A percentile compares a stretch with the other conserved stretches of the same genome.
phyloP scores from a whole-genome alignment of 2,113 vertebrate genomes.

The Malurus alboscapulatus region DNA sequence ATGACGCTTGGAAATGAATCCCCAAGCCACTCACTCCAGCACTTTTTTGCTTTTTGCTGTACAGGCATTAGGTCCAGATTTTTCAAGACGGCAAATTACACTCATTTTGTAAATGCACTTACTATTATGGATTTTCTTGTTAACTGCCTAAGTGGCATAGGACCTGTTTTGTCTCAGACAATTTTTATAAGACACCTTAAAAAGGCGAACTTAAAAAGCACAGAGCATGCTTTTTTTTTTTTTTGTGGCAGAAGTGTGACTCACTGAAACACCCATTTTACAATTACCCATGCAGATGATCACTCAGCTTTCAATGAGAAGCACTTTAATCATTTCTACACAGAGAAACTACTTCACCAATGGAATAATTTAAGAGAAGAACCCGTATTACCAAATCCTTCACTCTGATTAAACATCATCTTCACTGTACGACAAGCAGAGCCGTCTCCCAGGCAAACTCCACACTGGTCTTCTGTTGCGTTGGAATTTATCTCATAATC shows the following conservation, averaged over 20 bases:
- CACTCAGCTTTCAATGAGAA: background rate
- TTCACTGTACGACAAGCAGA: conserved; percentile 87
- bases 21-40: background rate
- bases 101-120: background rate
- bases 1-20: background rate
- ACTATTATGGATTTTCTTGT: background rate
- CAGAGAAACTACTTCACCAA: background rate
- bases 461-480: conserved; percentile 91
- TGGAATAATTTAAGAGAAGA: background rate
- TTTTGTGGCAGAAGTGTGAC: background rate
- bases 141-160: accelerated
- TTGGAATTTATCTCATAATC: conserved; percentile 95
- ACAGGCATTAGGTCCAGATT: background rate
- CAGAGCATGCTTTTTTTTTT: background rate
- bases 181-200: background rate
- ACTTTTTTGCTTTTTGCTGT: background rate
- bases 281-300: background rate
- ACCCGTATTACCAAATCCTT: conserved; percentile 85
- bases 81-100: background rate
- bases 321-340: background rate
- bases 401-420: conserved; percentile 84
- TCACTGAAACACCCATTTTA: background rate
- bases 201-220: background rate
- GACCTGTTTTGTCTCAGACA: background rate
- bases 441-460: conserved; percentile 91